phyloP scores from a whole-genome alignment of 2,888 invertebrate genomes.

The Agrochola circellaris region DNA sequence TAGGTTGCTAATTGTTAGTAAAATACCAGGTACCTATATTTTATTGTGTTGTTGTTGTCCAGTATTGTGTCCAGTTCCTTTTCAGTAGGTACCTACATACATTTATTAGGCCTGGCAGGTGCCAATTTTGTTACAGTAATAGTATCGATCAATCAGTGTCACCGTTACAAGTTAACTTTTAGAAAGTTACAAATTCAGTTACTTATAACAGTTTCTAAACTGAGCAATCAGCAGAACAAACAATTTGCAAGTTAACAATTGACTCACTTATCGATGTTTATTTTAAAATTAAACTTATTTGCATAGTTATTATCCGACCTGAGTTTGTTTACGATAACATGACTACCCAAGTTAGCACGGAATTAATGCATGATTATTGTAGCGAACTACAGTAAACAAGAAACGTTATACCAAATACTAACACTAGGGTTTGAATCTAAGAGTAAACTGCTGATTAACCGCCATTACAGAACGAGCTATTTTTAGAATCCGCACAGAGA shows the following conservation, averaged over 20 bases:
- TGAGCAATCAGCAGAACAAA: constrained; percentile 52
- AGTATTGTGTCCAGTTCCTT: neutral
- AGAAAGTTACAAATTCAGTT: constrained; percentile 40
- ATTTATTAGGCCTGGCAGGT: constrained; percentile 16
- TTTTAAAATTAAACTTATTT: constrained; percentile 63
- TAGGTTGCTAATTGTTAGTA: constrained; percentile 7
- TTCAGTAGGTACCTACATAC: neutral
- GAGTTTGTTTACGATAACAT: constrained; percentile 72
- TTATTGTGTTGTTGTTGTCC: too few relatives aligned
- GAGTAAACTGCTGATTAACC: constrained; percentile 88
- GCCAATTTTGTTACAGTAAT: constrained; percentile 30
- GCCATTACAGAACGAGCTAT: constrained; percentile 86
- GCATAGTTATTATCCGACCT: constrained; percentile 55
- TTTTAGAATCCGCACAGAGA: constrained; percentile 89
- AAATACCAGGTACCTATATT: constrained; percentile 15
- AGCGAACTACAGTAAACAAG: constrained; percentile 67
- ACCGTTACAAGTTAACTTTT: constrained; percentile 19
- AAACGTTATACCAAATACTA: constrained; percentile 67
- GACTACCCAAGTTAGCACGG: constrained; percentile 68
- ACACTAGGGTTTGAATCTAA: constrained; percentile 80
- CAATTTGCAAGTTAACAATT: constrained; percentile 51
- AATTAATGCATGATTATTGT: constrained; percentile 72
- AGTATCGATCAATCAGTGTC: constrained; percentile 29
- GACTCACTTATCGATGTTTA: constrained; percentile 58
- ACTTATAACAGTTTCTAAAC: constrained; percentile 41